Evolutionary conservation across 2,797 vertebrate species (phyloP), one percentile per base, ranked within the genome.

Genomic region (Cyclura pinguis): DNA sequence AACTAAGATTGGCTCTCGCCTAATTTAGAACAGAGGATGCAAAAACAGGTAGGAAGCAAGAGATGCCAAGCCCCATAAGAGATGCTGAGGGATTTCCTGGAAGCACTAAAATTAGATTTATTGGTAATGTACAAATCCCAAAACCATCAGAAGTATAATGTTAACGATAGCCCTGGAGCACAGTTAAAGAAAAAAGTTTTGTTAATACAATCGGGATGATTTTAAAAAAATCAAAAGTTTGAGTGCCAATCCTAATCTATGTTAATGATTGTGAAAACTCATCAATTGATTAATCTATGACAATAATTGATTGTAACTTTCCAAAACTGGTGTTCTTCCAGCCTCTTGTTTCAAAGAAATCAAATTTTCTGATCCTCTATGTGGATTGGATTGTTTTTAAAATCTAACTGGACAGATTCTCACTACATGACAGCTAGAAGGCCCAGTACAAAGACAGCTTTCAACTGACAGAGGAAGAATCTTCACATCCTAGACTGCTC

Each of bases 11-110:
- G 9, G 35, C 80, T 84, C 85, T 84, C 85, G 47, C 85, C 80
- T 84, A 87, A 50, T 76, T 59, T 22, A 87, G 89, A 77, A 76
- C 14, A 72, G 27, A 83, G 84, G 76, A 29, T 87, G 16, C 80
- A 83, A 59, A 38, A n/a, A 52, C 10, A 80, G 20, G 29, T 55
- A 20, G 29, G 16, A 52, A 24, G 50, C 29, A 73, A 2, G 32
- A 27, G 38, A 24, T 22, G 2, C 22, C 22, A 72, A 14, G 22
- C 67, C 29, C 29, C 64, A 16, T 67, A 78, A 78, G 59, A 85
- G 72, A 20, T 32, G 73, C 27, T 72, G 29, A 32, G 42, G 20
- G 24, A 57, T 86, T 80, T 80, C 35, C 27, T 4, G 78, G 22
- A 27, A 42, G 27, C 52, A 90, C 38, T 76, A 76, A 38, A 76